Evolutionary conservation across 2,888 invertebrate genomes (phyloP).

Genomic region (Drosophila phalerata): DNA sequence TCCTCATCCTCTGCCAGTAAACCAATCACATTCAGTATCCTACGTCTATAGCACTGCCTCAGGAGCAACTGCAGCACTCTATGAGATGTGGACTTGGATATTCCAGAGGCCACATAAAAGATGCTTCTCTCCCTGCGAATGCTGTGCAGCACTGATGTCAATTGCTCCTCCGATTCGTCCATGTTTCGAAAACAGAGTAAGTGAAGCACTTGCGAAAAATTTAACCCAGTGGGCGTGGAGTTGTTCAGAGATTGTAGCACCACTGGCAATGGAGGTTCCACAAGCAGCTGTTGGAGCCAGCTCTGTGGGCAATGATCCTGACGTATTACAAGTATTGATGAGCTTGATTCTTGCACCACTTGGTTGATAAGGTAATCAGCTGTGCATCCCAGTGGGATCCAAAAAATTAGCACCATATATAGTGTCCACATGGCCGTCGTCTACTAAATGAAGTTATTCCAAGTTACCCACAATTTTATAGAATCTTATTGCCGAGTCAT

Average conservation of each 20-base stretch:
- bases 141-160: slow-evolving; percentile 2
- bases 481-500: slow-evolving; percentile 28
- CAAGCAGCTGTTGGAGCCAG: slow-evolving; percentile 44
- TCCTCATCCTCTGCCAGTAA: slow-evolving; percentile 19
- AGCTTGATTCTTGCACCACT: slow-evolving; percentile 21
- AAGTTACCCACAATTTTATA: slow-evolving; percentile 9
- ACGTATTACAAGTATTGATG: slow-evolving; percentile 34
- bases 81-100: neutral
- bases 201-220: slow-evolving; percentile 35
- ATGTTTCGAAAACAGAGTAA: slow-evolving; percentile 43
- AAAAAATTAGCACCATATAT: slow-evolving; percentile 12
- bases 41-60: slow-evolving; percentile 9
- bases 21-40: slow-evolving; percentile 41
- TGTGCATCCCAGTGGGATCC: neutral
- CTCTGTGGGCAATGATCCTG: slow-evolving; percentile 41
- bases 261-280: slow-evolving; percentile 30
- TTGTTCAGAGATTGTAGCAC: slow-evolving; percentile 31
- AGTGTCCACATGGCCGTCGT: slow-evolving; percentile 31
- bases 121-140: slow-evolving; percentile 27
- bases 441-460: neutral
- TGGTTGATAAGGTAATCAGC: slow-evolving; percentile 27
- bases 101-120: slow-evolving; percentile 22
- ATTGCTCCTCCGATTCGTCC: neutral
- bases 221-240: neutral
- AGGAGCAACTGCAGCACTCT: slow-evolving; percentile 33